These are phyloP conservation scores for Pagrus major DNA, from an alignment of 2,113 vertebrate genomes.

Conservation along the genomic window DNA sequence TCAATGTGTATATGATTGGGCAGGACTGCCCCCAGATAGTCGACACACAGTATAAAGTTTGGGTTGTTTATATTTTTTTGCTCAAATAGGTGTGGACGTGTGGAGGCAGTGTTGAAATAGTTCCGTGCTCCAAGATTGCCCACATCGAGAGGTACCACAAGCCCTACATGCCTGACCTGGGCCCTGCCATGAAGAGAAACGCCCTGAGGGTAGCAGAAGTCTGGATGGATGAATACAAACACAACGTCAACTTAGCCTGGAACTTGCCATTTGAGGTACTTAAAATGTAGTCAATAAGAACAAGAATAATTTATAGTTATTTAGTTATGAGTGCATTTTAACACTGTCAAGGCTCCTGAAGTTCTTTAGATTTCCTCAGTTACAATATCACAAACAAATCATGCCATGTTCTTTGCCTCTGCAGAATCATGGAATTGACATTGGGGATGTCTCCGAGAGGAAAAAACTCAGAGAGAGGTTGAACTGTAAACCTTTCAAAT, in stretches of 20 bases:
- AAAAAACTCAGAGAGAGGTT: slow-evolving; percentile 88
- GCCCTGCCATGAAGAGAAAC: slow-evolving; percentile 70
- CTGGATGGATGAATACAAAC: slow-evolving; percentile 89
- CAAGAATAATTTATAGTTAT: too few relatives aligned
- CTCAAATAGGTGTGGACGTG: slow-evolving; percentile 85
- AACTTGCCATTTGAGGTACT: slow-evolving; percentile 83
- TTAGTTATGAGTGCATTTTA: background rate
- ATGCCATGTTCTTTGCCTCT: background rate
- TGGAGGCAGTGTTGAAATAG: slow-evolving; percentile 85
- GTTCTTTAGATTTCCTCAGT: background rate
- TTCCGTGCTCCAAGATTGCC: slow-evolving; percentile 85
- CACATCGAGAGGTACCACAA: slow-evolving; percentile 87
- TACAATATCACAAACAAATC: background rate
- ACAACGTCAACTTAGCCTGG: slow-evolving; percentile 85
- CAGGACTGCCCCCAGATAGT: too few relatives aligned
- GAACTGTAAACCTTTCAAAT: slow-evolving; percentile 95
- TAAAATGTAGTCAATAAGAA: background rate
- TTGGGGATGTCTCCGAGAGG: slow-evolving; percentile 91
- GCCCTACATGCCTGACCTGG: slow-evolving; percentile 81
- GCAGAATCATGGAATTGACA: slow-evolving; percentile 94
- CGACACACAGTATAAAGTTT: too few relatives aligned
- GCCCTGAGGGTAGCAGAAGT: slow-evolving; percentile 84
- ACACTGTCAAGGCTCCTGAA: too few relatives aligned
- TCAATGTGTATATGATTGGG: too few relatives aligned
- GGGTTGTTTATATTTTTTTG: too few relatives aligned